phyloP scores from a whole-genome alignment of 2,888 invertebrate genomes.

The Entomobrya multifasciata region DNA sequence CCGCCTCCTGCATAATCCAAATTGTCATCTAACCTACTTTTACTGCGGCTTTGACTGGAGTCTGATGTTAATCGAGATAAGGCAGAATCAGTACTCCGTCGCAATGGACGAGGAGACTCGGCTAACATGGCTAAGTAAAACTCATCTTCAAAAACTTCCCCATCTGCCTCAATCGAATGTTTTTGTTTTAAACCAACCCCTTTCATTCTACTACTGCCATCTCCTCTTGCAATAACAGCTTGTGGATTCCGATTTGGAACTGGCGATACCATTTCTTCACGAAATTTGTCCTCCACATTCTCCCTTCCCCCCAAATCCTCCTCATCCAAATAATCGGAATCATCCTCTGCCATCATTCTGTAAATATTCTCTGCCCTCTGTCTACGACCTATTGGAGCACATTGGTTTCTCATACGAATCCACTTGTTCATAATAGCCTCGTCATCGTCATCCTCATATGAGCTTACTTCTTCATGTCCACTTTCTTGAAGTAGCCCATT shows the following conservation, averaged over 20 bases:
- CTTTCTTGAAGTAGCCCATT: neutral
- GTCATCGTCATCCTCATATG: constrained; percentile 64
- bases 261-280: constrained; percentile 25
- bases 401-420: constrained; percentile 72
- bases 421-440: constrained; percentile 73
- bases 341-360: constrained; percentile 76
- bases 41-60: constrained; percentile 73
- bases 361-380: constrained; percentile 78
- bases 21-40: constrained; percentile 72
- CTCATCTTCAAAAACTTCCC: constrained; percentile 76
- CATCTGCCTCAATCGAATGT: constrained; percentile 61
- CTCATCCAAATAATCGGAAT: constrained; percentile 75
- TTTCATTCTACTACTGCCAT: neutral
- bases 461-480: neutral
- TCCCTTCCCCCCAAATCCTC: constrained; percentile 26
- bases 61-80: constrained; percentile 77
- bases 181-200: neutral
- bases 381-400: constrained; percentile 70
- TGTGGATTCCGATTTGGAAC: constrained; percentile 34
- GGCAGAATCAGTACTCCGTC: constrained; percentile 76
- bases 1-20: constrained; percentile 65
- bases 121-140: constrained; percentile 78
- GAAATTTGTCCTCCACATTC: constrained; percentile 35
- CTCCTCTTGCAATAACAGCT: constrained; percentile 12
- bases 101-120: constrained; percentile 76